Percentiles rank a stretch among this genome's conserved stretches.
These are phyloP conservation scores for Platerodrilus igneus DNA, from an alignment of 2,888 invertebrate species.

Conservation along the genomic window DNA sequence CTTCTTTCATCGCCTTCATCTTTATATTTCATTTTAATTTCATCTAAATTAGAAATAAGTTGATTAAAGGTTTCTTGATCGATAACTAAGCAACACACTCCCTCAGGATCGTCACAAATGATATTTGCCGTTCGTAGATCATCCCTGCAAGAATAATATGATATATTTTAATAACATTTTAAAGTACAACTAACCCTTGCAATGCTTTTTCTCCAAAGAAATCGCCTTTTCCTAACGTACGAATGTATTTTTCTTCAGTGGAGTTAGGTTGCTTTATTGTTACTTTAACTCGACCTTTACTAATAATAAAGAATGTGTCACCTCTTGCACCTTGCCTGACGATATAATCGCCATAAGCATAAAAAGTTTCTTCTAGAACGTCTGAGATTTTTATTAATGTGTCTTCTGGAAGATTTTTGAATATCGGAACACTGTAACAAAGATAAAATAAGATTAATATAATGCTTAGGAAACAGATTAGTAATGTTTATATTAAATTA, in stretches of 20 bases:
- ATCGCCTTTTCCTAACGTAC: slow-evolving; percentile 86
- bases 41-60: slow-evolving; percentile 88
- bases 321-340: slow-evolving; percentile 93
- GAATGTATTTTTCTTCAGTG: slow-evolving; percentile 84
- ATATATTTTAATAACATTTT: slow-evolving; percentile 1
- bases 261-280: slow-evolving; percentile 81
- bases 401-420: slow-evolving; percentile 91
- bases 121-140: slow-evolving; percentile 96
- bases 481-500: no score
- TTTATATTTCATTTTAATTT: slow-evolving; percentile 86
- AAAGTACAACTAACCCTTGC: slow-evolving; percentile 67
- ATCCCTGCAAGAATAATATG: slow-evolving; percentile 58
- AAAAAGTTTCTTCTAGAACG: slow-evolving; percentile 91
- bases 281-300: slow-evolving; percentile 91
- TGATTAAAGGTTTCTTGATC: slow-evolving; percentile 96
- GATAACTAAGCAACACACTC: slow-evolving; percentile 91
- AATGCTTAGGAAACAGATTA: no score
- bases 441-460: no score
- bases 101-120: slow-evolving; percentile 87
- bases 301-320: slow-evolving; percentile 97
- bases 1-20: slow-evolving; percentile 78
- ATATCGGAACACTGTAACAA: slow-evolving; percentile 85
- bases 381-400: slow-evolving; percentile 94
- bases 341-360: slow-evolving; percentile 92
- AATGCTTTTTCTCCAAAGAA: slow-evolving; percentile 97